These are phyloP conservation scores for Portevinia maculata DNA, from an alignment of 2,888 invertebrate species.

Conservation along the genomic window DNA sequence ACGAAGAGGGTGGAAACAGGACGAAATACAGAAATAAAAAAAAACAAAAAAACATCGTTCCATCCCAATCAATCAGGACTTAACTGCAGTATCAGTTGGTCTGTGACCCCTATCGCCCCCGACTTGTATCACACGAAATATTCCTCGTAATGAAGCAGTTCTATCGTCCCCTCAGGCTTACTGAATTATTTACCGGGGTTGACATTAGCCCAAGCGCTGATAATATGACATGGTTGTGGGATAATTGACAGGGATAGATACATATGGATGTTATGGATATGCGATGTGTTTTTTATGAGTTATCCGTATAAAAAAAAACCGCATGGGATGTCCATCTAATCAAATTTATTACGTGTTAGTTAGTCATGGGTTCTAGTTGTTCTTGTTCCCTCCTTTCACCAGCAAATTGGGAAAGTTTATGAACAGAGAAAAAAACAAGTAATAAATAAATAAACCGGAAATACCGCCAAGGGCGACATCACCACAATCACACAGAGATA, in stretches of 20 bases:
- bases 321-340: slow-evolving; percentile 64
- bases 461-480: slow-evolving; percentile 58
- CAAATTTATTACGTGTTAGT: slow-evolving; percentile 74
- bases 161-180: slow-evolving; percentile 69
- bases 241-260: slow-evolving; percentile 70
- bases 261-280: slow-evolving; percentile 7
- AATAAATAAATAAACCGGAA: slow-evolving; percentile 75
- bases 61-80: slow-evolving; percentile 69
- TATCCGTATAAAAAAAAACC: slow-evolving; percentile 23
- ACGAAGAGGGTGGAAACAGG: slow-evolving; percentile 32
- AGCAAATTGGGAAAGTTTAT: slow-evolving; percentile 63
- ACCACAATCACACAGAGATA: slow-evolving; percentile 40
- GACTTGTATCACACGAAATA: slow-evolving; percentile 14
- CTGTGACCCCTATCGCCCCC: slow-evolving; percentile 69
- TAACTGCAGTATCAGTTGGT: slow-evolving; percentile 55
- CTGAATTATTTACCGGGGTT: slow-evolving; percentile 73
- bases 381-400: background rate
- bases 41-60: slow-evolving; percentile 9
- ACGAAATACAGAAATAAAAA: background rate
- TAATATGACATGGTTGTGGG: slow-evolving; percentile 74
- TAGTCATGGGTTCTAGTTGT: slow-evolving; percentile 58
- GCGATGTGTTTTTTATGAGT: slow-evolving; percentile 59
- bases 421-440: slow-evolving; percentile 42
- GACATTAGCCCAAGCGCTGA: slow-evolving; percentile 65
- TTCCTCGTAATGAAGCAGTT: slow-evolving; percentile 64